These are phyloP conservation scores for Tachina fera DNA, from an alignment of 2,888 invertebrate species.

Conservation along the genomic window DNA sequence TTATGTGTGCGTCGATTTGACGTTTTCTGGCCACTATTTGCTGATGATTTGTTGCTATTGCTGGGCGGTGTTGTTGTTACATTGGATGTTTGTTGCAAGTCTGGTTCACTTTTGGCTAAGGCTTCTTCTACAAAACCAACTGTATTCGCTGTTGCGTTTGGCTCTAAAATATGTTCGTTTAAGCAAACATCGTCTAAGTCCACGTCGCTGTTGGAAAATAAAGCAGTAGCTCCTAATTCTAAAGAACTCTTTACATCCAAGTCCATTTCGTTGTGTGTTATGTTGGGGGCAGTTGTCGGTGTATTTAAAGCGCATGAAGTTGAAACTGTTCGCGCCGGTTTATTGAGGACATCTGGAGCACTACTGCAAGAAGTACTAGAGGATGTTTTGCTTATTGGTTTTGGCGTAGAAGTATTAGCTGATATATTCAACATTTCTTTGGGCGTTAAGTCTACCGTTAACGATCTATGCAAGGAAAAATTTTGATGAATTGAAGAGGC, in stretches of 20 bases:
- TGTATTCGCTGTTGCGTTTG: slow-evolving; percentile 76
- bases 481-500: slow-evolving; percentile 22
- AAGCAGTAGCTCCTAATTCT: slow-evolving; percentile 88
- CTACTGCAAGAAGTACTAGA: slow-evolving; percentile 81
- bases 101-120: slow-evolving; percentile 82
- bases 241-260: slow-evolving; percentile 80
- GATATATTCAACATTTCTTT: slow-evolving; percentile 66
- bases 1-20: slow-evolving; percentile 80
- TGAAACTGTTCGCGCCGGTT: slow-evolving; percentile 42
- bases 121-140: slow-evolving; percentile 80
- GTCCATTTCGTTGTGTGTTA: slow-evolving; percentile 75
- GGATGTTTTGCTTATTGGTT: slow-evolving; percentile 49
- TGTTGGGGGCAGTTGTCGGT: slow-evolving; percentile 81
- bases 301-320: slow-evolving; percentile 74
- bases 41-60: slow-evolving; percentile 25
- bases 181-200: slow-evolving; percentile 91
- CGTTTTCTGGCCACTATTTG: slow-evolving; percentile 71
- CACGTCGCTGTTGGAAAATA: slow-evolving; percentile 94
- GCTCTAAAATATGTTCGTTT: slow-evolving; percentile 87
- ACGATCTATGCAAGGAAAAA: slow-evolving; percentile 73
- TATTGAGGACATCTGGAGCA: slow-evolving; percentile 61
- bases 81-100: slow-evolving; percentile 76
- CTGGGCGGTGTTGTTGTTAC: slow-evolving; percentile 50
- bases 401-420: slow-evolving; percentile 76
- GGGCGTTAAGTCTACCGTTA: slow-evolving; percentile 75